Percentiles rank a stretch among this genome's conserved stretches.
These are phyloP conservation scores for Gadus chalcogrammus DNA, from an alignment of 2,113 vertebrate species.

Conservation along the genomic window DNA sequence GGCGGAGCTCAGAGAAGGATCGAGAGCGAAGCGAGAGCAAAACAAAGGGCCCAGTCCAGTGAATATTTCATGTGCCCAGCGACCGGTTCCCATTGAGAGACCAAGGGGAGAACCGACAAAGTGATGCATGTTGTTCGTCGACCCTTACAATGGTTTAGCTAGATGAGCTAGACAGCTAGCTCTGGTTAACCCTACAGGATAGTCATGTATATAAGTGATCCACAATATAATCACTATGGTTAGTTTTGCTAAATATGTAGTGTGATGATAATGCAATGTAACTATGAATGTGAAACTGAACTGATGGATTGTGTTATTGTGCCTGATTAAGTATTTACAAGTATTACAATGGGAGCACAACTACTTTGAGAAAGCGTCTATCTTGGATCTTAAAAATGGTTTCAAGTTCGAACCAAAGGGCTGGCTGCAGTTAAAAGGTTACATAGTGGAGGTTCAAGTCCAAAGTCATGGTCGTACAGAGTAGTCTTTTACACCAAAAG, in stretches of 20 bases:
- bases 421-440: too few relatives aligned
- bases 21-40: background rate
- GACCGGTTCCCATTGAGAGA: constrained; percentile 57
- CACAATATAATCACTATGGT: background rate
- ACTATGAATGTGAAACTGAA: background rate
- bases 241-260: background rate
- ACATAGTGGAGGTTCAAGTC: too few relatives aligned
- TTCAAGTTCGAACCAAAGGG: too few relatives aligned
- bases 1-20: background rate
- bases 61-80: constrained; percentile 64
- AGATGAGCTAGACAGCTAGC: constrained; percentile 14
- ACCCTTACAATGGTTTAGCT: constrained; percentile 20
- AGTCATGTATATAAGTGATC: background rate
- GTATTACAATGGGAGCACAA: too few relatives aligned
- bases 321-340: too few relatives aligned
- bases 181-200: constrained; percentile 5
- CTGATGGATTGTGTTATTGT: background rate
- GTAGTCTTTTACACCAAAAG: too few relatives aligned
- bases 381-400: too few relatives aligned
- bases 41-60: constrained; percentile 41
- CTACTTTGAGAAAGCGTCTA: too few relatives aligned
- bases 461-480: too few relatives aligned
- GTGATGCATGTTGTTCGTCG: constrained; percentile 1
- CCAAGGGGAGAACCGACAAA: constrained; percentile 15
- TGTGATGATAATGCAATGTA: constrained; percentile 1